phyloP scores from a whole-genome alignment of 2,797 vertebrate genomes.

The Muraenolepis orangiensis region DNA sequence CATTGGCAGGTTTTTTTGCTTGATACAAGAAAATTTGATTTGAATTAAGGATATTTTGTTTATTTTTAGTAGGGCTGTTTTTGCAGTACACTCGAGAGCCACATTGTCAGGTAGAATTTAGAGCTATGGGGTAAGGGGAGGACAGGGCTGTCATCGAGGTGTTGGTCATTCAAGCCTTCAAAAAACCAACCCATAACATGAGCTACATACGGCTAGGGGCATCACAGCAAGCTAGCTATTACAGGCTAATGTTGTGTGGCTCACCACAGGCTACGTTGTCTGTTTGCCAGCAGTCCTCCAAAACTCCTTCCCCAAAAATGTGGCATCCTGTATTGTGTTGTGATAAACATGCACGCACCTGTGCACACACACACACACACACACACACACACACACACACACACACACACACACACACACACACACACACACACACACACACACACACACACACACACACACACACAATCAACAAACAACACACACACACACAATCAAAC shows the following conservation, averaged over 20 bases:
- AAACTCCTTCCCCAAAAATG: background rate
- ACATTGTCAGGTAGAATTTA: background rate
- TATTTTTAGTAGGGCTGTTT: too few relatives aligned
- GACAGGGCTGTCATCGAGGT: background rate
- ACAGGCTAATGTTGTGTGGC: constrained; percentile 4
- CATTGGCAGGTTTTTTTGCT: too few relatives aligned
- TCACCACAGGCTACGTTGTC: background rate
- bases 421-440: background rate
- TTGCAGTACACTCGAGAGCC: too few relatives aligned
- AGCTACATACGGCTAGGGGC: background rate
- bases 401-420: too few relatives aligned
- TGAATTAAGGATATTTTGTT: too few relatives aligned
- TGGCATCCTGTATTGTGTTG: background rate
- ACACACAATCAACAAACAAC: constrained; percentile 20
- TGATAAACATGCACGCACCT: background rate
- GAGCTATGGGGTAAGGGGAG: background rate
- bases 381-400: constrained; percentile 24
- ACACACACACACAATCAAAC: constrained; percentile 12
- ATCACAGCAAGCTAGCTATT: background rate
- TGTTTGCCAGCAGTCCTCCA: background rate
- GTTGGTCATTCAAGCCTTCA: background rate
- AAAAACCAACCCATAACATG: background rate
- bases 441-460: constrained; percentile 28
- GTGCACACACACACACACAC: background rate
- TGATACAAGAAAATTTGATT: too few relatives aligned